phyloP scores from a whole-genome alignment of 2,888 invertebrate species.

The Orthosia incerta region DNA sequence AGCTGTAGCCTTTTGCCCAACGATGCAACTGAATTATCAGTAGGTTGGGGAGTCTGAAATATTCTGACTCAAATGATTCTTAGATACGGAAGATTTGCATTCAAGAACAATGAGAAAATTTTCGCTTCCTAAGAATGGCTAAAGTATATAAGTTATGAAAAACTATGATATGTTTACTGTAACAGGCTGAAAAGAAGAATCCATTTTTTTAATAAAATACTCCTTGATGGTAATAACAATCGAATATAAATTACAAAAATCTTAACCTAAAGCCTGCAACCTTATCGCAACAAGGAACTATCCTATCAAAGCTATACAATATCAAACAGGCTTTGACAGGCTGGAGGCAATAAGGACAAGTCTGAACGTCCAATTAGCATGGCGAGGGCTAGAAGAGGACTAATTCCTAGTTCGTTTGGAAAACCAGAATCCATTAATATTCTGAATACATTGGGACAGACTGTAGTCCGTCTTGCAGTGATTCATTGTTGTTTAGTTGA shows the following conservation, averaged over 20 bases:
- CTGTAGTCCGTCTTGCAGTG: conserved; percentile 12
- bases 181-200: background rate
- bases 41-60: background rate
- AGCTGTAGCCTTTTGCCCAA: too few relatives aligned
- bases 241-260: background rate
- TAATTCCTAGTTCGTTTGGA: conserved; percentile 47
- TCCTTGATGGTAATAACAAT: background rate
- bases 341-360: conserved; percentile 27
- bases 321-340: conserved; percentile 45
- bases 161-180: background rate
- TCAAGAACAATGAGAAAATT: background rate
- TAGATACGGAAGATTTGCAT: background rate
- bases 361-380: conserved; percentile 51
- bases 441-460: conserved; percentile 51
- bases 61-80: background rate
- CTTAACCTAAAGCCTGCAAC: background rate
- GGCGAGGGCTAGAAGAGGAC: conserved; percentile 43
- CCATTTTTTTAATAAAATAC: background rate
- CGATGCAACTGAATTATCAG: too few relatives aligned
- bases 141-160: background rate
- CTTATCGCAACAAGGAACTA: background rate
- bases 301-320: too few relatives aligned
- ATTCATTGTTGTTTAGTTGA: conserved; percentile 36
- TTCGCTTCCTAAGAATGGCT: background rate
- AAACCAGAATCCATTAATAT: conserved; percentile 42